Percentiles rank a stretch among this genome's conserved stretches.
These are phyloP conservation scores for Drosophila quasianomalipes DNA, from an alignment of 2,888 invertebrate species.

Conservation along the genomic window DNA sequence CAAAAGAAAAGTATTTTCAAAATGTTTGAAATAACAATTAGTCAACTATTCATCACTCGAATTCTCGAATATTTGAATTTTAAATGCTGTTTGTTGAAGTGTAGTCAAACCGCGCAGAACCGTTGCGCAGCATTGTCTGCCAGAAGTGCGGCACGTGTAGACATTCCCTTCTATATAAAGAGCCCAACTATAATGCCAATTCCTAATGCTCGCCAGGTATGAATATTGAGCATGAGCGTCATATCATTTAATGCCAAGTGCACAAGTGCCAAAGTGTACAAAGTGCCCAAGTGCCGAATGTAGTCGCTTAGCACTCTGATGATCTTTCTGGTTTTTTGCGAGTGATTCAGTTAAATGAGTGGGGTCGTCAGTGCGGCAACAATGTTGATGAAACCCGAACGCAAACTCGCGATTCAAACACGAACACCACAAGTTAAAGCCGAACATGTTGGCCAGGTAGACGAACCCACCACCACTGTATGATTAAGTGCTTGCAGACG, in stretches of 20 bases:
- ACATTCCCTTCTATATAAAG: neutral
- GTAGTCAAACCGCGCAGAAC: neutral
- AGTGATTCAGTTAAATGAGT: constrained; percentile 17
- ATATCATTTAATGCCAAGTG: constrained; percentile 4
- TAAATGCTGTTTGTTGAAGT: neutral
- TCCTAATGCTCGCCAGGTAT: neutral
- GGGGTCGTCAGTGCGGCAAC: constrained; percentile 43
- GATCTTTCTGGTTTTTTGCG: constrained; percentile 23
- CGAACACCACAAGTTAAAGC: constrained; percentile 15
- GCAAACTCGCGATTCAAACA: constrained; percentile 5
- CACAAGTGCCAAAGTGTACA: neutral
- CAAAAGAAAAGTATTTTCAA: neutral
- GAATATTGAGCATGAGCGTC: constrained; percentile 20
- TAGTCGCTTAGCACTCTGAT: neutral
- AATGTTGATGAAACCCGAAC: constrained; percentile 30
- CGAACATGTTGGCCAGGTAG: constrained; percentile 32
- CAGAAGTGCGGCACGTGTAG: neutral
- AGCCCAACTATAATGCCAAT: neutral
- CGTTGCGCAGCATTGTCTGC: neutral
- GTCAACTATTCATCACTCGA: neutral
- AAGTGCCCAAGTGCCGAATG: neutral
- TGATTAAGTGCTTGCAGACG: constrained; percentile 42
- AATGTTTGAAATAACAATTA: neutral
- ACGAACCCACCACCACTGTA: too few species aligned
- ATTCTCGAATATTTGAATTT: neutral